Conservation (phyloP, 2,888 invertebrate species). For the Pammene fasciana region DNA sequence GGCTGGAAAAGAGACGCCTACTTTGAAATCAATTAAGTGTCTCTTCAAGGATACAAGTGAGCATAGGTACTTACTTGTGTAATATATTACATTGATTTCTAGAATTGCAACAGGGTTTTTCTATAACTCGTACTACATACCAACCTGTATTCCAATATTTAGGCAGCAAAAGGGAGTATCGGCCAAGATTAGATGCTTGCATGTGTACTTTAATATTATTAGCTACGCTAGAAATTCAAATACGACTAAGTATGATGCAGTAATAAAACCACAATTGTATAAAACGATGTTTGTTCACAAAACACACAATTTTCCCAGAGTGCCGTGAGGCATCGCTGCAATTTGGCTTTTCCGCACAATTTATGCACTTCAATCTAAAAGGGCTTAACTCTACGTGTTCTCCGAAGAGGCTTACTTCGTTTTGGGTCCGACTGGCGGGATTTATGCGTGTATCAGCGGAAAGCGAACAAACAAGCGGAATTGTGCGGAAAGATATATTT, state of each 20-base stretch:
- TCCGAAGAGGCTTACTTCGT: not conserved
- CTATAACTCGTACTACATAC: no score
- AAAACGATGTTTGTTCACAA: slow-evolving; percentile 72
- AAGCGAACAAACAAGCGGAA: slow-evolving; percentile 77
- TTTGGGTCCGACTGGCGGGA: slow-evolving; percentile 45
- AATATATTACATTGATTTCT: no score
- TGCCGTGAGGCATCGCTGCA: slow-evolving; percentile 74
- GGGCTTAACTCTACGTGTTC: not conserved
- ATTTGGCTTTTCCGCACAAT: slow-evolving; percentile 79
- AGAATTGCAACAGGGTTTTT: no score
- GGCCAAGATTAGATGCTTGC: not conserved
- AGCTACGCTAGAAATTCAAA: not conserved
- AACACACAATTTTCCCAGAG: slow-evolving; percentile 77
- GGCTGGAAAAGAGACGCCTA: not conserved
- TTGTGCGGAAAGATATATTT: slow-evolving; percentile 74
- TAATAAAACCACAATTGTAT: slow-evolving; percentile 61
- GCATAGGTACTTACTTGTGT: no score
- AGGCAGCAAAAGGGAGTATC: no score
- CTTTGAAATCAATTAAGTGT: no score
- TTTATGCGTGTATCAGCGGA: slow-evolving; percentile 78
- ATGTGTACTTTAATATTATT: not conserved
- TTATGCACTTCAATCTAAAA: slow-evolving; percentile 62
- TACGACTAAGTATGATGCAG: slow-evolving; percentile 53
- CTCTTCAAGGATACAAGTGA: no score
- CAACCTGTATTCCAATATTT: no score